Base-by-base conservation (phyloP, 2,113 vertebrate genomes). In the Labeo rohita region DNA sequence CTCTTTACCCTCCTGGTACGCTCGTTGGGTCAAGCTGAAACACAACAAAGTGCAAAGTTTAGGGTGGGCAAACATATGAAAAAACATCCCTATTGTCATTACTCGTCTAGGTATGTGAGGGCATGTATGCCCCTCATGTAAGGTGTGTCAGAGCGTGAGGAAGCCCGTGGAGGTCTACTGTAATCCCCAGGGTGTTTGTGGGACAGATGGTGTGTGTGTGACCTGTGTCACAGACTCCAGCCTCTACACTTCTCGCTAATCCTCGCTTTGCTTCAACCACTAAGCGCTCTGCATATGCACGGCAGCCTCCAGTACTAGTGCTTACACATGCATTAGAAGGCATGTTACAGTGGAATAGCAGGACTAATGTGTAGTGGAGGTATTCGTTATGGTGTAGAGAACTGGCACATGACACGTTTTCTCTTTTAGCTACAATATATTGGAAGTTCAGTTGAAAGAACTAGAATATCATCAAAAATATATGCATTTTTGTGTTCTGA, bases 111-210 rank as follows among this genome's bases (percentile, higher is more conserved):
- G 77, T 47, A 56, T 87, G 74, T 85, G 11, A 54, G 47, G 75
- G 75, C 13, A 54, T 8, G 16, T n/a, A 12, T 54, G 75, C 52
- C 54, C 59, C 56, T 87, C 47, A 73, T 5, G 66, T n/a, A 7
- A 34, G 74, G 43, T 16, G 34, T 75, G 76, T 13, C 16, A 68
- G 68, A 61, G 83, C 34, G 70, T 12, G 56, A 80, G 54, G 85
- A 87, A 89, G 86, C 81, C 56, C 75, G 77, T 80, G 88, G 89
- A 88, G 82, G 89, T 86, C 65, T 89, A 80, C 81, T 89, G 87
- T 94, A 94, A 93, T 94, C 94, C 91, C 88, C 87, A 89, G 89
- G 75, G 88, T 93, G 91, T 93, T 92, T 91, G 90, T 93, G 88
- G 90, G 91, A 92, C 94, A 94, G 94, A 94, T 94, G 93, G 94